These are phyloP conservation scores for Yponomeuta cagnagella DNA, from an alignment of 2,888 invertebrate genomes.

Conservation along the genomic window DNA sequence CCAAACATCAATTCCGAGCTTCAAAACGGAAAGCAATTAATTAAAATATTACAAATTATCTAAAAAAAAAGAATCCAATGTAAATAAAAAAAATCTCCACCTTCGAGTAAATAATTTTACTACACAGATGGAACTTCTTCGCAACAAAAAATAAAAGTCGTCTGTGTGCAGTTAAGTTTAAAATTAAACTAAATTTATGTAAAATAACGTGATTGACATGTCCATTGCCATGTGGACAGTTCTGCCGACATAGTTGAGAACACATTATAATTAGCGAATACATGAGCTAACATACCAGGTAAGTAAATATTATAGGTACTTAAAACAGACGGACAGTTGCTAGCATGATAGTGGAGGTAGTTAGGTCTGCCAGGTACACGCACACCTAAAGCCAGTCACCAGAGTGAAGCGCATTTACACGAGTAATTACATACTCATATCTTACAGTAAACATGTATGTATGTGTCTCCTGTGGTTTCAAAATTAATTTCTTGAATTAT, in stretches of 20 bases:
- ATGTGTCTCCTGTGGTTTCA: no score
- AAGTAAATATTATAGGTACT: neutral
- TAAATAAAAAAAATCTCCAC: slow-evolving; percentile 5
- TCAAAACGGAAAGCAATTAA: slow-evolving; percentile 9
- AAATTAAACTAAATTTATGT: slow-evolving; percentile 8
- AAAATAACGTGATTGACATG: neutral
- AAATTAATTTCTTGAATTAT: no score
- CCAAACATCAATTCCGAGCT: neutral
- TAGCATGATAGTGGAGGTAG: no score
- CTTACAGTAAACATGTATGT: no score
- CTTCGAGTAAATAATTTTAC: neutral
- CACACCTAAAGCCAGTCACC: no score
- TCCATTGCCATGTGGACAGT: neutral
- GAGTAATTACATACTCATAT: no score
- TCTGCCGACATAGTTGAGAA: slow-evolving; percentile 1
- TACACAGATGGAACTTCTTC: neutral
- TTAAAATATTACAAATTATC: neutral
- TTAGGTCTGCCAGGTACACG: no score
- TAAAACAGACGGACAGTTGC: neutral
- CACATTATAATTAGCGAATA: neutral
- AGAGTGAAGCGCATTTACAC: no score
- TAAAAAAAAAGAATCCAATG: slow-evolving; percentile 4
- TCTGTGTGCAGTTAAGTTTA: neutral
- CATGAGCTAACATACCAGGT: neutral
- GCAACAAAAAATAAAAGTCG: neutral